Conservation (phyloP, 2,888 invertebrate species). For the Clivina fossor region DNA sequence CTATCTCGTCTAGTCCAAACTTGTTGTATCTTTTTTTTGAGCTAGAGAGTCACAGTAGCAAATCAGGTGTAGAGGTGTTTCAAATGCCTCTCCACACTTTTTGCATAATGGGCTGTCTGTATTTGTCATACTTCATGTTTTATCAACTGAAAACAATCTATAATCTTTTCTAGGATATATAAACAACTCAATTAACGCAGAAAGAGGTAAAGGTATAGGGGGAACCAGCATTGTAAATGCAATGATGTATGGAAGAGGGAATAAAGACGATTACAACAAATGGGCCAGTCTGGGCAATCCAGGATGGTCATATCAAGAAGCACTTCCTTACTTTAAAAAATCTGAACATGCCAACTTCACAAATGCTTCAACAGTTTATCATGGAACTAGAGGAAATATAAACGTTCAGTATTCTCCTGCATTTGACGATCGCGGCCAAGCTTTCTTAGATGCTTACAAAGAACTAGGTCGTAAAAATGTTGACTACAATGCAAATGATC, state of each 20-base stretch:
- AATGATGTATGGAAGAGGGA: not conserved
- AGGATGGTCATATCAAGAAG: not conserved
- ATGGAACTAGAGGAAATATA: not conserved
- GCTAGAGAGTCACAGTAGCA: too few relatives aligned
- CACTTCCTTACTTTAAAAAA: not conserved
- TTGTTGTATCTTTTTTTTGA: too few relatives aligned
- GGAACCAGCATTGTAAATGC: not conserved
- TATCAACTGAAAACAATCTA: not conserved
- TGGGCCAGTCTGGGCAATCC: conserved; percentile 1
- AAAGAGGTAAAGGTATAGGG: not conserved
- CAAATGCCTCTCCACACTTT: too few relatives aligned
- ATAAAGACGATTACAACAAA: not conserved
- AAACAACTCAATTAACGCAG: not conserved
- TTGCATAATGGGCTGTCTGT: too few relatives aligned
- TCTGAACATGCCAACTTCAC: not conserved
- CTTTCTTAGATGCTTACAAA: not conserved
- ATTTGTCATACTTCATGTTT: too few relatives aligned
- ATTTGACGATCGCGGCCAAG: not conserved
- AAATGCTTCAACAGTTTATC: conserved; percentile 11
- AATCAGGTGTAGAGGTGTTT: too few relatives aligned
- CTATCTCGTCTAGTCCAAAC: too few relatives aligned
- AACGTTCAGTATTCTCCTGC: not conserved
- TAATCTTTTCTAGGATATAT: conserved; percentile 2
- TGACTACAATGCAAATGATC: conserved; percentile 49
- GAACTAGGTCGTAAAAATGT: conserved; percentile 23